Base-by-base conservation (phyloP, 2,113 vertebrate species). In the Pandion haliaetus region DNA sequence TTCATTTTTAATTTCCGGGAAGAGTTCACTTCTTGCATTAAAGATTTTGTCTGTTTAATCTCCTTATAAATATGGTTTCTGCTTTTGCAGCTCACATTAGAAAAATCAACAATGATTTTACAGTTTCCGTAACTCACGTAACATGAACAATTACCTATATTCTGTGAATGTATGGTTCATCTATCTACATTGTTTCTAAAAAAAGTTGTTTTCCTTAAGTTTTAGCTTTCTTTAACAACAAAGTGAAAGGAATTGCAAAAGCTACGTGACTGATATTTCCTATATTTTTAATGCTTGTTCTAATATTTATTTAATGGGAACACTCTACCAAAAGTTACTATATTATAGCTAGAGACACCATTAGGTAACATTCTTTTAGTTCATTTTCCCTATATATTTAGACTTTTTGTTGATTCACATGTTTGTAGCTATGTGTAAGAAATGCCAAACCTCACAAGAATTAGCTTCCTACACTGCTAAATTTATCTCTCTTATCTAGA, bases 151-250 rank as follows among this genome's bases (percentile, higher is more conserved):
- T 96, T 94, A 96, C 70, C 82, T 88, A 50, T 87, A 78, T 90
- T 92, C 95, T 97, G 88, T 78, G 88, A 95, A 95, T 66, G 95
- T 78, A 82, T 76, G 65, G 81, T 79, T 97, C 90, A 94, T 95
- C 86, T 92, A 91, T 91, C 96, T 97, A 92, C 74, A 92, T 96
- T 84, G 24, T 86, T 93, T 86, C 79, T 63, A 93, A 12, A 45
- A 42, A 74, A 58, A 72, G 40, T 57, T 82, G 34, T 54, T 92
- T 91, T 86, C 54, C n/a, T 95, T 93, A 85, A 90, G 76, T 77
- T 93, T 82, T 55, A 70, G n/a, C 66, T 86, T 80, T 69, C 71
- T 40, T 45, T 49, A 54, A 54, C 6, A 82, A 82, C 44, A 89
- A 90, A 88, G 67, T 62, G 19, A 71, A 84, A 69, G 14, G 15